Conservation (phyloP, 2,888 invertebrate genomes). For the Brenthis ino region DNA sequence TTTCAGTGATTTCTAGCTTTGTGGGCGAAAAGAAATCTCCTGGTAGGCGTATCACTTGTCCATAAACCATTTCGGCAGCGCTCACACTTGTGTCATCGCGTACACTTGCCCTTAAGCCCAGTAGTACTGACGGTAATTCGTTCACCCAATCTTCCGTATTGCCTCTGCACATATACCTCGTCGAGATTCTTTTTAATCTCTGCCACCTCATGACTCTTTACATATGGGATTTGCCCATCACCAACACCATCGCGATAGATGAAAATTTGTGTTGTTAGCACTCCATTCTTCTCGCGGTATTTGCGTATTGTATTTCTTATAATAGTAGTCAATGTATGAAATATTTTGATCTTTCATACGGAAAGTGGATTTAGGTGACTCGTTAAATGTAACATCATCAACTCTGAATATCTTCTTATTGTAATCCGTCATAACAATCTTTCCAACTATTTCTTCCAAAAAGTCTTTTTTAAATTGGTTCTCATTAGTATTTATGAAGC, state of each 20-base stretch:
- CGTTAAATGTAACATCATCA: slow-evolving; percentile 87
- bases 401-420: slow-evolving; percentile 89
- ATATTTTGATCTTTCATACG: slow-evolving; percentile 79
- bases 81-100: too few relatives aligned
- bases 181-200: too few relatives aligned
- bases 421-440: slow-evolving; percentile 88
- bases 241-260: slow-evolving; percentile 97
- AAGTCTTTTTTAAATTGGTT: slow-evolving; percentile 77
- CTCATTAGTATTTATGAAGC: slow-evolving; percentile 72
- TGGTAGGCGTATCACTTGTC: too few relatives aligned
- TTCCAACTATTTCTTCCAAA: slow-evolving; percentile 78
- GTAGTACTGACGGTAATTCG: too few relatives aligned
- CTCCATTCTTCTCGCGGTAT: slow-evolving; percentile 40
- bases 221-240: slow-evolving; percentile 93
- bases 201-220: slow-evolving; percentile 88
- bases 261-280: slow-evolving; percentile 87
- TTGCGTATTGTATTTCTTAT: slow-evolving; percentile 44
- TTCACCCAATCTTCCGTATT: too few relatives aligned
- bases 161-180: too few relatives aligned
- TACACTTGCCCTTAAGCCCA: too few relatives aligned
- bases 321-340: slow-evolving; percentile 85
- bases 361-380: slow-evolving; percentile 84
- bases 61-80: too few relatives aligned
- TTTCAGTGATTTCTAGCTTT: too few relatives aligned
- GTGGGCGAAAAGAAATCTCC: too few relatives aligned